phyloP scores from a whole-genome alignment of 30 jellyfish, hydroid and myxozoan genomes.

The Sanderia malayensis region DNA sequence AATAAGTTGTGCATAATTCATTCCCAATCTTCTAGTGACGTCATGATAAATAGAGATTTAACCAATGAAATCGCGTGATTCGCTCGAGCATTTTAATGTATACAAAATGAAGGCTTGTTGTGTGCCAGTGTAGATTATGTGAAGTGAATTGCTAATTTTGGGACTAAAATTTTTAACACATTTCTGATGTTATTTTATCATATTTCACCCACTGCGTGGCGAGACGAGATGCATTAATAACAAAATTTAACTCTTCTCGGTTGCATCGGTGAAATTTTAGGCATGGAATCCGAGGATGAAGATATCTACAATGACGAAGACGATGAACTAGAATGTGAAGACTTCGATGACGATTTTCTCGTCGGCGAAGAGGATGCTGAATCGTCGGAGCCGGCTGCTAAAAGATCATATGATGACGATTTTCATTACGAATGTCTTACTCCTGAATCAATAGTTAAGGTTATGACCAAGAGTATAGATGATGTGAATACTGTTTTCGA shows the following conservation, averaged over 20 bases:
- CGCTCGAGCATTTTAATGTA: constrained; percentile 18
- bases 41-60: constrained; percentile 16
- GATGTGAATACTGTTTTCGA: constrained; percentile 93
- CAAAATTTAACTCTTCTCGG: background rate
- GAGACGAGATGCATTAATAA: no score
- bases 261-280: background rate
- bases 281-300: constrained; percentile 93
- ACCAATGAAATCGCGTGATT: constrained; percentile 56
- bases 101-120: constrained; percentile 43
- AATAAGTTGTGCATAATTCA: constrained; percentile 44
- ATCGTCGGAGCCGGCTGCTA: constrained; percentile 89
- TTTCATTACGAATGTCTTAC: constrained; percentile 89
- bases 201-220: no score
- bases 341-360: constrained; percentile 82
- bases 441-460: constrained; percentile 89
- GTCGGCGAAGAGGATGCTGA: constrained; percentile 79
- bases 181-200: background rate
- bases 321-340: constrained; percentile 69
- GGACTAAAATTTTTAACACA: background rate
- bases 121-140: no score
- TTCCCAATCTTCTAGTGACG: constrained; percentile 61
- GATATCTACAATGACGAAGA: constrained; percentile 84
- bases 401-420: constrained; percentile 86
- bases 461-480: constrained; percentile 88
- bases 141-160: background rate